phyloP scores from a whole-genome alignment of 1,140 invertebrate species.

The Drosophila seguyi region DNA sequence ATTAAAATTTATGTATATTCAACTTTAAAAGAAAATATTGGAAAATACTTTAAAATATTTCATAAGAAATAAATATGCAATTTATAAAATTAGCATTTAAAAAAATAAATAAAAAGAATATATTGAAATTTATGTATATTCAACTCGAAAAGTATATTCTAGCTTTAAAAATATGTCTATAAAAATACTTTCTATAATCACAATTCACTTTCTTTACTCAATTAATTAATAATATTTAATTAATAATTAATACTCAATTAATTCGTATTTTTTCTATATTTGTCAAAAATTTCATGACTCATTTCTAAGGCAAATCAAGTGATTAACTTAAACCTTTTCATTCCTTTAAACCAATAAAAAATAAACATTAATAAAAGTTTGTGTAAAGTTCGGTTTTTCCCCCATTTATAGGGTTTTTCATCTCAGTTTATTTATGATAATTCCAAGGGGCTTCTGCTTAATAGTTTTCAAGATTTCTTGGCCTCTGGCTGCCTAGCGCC shows the following conservation, averaged over 20 bases:
- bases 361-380: neutral
- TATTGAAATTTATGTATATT: neutral
- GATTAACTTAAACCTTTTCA: neutral
- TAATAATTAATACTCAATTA: neutral
- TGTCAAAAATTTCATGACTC: neutral
- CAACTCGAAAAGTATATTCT: too few species aligned
- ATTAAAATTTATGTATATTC: too few species aligned
- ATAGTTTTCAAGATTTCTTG: conserved; percentile 45
- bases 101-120: neutral
- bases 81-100: too few species aligned
- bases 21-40: too few species aligned
- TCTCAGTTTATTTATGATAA: neutral
- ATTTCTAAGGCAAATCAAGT: neutral
- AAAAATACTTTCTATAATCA: neutral
- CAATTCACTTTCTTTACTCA: neutral
- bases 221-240: too few species aligned
- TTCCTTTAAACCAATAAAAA: too few species aligned
- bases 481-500: conserved; percentile 31
- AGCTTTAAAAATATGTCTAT: too few species aligned
- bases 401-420: conserved; percentile 6
- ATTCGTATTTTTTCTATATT: too few species aligned
- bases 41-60: neutral
- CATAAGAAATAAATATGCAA: neutral
- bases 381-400: neutral
- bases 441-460: conserved; percentile 8